These are phyloP conservation scores for Congeria kusceri DNA, from an alignment of 2,888 invertebrate genomes.

Conservation along the genomic window DNA sequence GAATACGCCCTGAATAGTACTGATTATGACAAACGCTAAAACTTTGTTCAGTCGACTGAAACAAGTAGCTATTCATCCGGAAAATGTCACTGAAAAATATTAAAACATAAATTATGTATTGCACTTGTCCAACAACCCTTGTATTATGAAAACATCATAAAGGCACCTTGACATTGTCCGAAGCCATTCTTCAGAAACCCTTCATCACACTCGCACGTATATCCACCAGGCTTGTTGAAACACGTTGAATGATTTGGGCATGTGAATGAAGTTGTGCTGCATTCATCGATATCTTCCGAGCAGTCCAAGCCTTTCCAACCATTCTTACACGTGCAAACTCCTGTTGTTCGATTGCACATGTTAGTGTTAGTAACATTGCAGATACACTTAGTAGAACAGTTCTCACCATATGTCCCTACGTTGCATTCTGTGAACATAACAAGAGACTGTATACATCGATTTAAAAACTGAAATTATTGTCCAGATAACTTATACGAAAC, in stretches of 20 bases:
- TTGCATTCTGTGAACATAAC: not conserved
- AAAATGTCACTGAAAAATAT: too few relatives aligned
- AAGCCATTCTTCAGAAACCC: slow-evolving; percentile 37
- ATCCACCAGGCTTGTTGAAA: slow-evolving; percentile 43
- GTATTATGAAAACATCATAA: too few relatives aligned
- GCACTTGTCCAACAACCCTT: too few relatives aligned
- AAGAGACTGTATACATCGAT: too few relatives aligned
- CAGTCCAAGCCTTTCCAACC: slow-evolving; percentile 41
- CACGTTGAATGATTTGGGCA: slow-evolving; percentile 51
- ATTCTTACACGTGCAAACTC: slow-evolving; percentile 39
- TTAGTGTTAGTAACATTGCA: slow-evolving; percentile 32
- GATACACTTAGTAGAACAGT: slow-evolving; percentile 30
- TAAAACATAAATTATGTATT: too few relatives aligned
- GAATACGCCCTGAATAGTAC: too few relatives aligned
- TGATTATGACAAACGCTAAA: too few relatives aligned
- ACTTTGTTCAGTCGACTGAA: too few relatives aligned
- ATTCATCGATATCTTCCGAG: slow-evolving; percentile 35
- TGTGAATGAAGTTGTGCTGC: slow-evolving; percentile 4
- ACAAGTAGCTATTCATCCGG: too few relatives aligned
- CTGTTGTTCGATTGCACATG: slow-evolving; percentile 26
- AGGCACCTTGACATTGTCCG: not conserved
- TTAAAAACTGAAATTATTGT: too few relatives aligned
- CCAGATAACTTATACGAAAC: too few relatives aligned
- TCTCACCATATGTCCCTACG: not conserved
- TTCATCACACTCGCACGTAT: slow-evolving; percentile 42